phyloP scores from a whole-genome alignment of 2,113 vertebrate species.

The Athene noctua region DNA sequence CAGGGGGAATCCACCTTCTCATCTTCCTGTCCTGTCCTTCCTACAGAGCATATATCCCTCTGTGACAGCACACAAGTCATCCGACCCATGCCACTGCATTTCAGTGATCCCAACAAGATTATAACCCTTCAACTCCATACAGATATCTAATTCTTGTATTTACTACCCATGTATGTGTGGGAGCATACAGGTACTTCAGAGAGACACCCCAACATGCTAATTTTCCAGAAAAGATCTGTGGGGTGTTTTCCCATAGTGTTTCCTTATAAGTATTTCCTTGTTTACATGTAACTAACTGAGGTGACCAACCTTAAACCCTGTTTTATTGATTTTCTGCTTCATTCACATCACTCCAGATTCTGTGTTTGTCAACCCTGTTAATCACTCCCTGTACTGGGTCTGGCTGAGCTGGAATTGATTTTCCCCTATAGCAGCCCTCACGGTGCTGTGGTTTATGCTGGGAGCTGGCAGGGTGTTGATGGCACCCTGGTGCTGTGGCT shows the following conservation, averaged over 20 bases:
- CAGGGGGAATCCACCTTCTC: background rate
- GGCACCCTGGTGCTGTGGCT: too few relatives aligned
- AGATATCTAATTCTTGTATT: background rate
- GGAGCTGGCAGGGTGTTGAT: too few relatives aligned
- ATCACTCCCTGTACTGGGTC: background rate
- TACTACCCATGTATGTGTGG: background rate
- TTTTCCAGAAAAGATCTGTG: background rate
- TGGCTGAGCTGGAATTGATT: too few relatives aligned
- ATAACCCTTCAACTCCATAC: background rate
- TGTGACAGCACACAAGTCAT: background rate
- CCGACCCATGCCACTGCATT: too few relatives aligned
- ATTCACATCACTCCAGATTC: background rate
- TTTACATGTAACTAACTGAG: background rate
- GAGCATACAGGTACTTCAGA: background rate
- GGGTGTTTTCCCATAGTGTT: background rate
- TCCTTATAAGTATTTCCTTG: background rate
- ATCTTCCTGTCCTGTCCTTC: too few relatives aligned
- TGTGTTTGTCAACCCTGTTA: background rate
- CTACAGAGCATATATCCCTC: too few relatives aligned
- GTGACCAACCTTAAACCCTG: background rate
- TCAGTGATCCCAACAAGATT: background rate
- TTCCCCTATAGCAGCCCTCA: too few relatives aligned
- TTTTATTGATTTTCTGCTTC: background rate
- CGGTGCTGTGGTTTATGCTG: too few relatives aligned
- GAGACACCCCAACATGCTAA: background rate